phyloP scores from a whole-genome alignment of 92 coral and sea anemone species.

The Porites divaricata region DNA sequence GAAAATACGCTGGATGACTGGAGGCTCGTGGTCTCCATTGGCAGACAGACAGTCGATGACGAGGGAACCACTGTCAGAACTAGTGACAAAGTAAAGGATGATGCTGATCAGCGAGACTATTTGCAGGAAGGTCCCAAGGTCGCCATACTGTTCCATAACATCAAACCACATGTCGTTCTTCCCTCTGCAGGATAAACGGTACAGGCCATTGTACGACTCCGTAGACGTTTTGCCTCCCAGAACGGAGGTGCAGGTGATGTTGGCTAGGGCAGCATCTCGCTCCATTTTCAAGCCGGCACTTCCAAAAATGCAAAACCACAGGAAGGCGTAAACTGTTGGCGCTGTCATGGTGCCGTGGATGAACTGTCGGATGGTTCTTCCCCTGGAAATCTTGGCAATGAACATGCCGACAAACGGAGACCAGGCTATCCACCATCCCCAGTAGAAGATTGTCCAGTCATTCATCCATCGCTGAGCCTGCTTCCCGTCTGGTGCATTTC shows the following conservation, averaged over 20 bases:
- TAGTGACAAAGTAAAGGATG: slow-evolving; percentile 87
- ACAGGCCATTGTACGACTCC: slow-evolving; percentile 58
- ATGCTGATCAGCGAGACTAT: slow-evolving; percentile 78
- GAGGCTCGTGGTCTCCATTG: slow-evolving; percentile 93
- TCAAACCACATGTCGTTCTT: slow-evolving; percentile 85
- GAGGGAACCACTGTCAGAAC: slow-evolving; percentile 84
- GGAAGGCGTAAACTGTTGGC: slow-evolving; percentile 73
- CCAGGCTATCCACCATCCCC: slow-evolving; percentile 99
- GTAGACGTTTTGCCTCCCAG: slow-evolving; percentile 60
- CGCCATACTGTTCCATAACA: slow-evolving; percentile 80
- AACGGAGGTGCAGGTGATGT: slow-evolving; percentile 68
- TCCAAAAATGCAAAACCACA: slow-evolving; percentile 91
- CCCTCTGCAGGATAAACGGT: slow-evolving; percentile 84
- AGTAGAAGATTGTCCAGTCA: slow-evolving; percentile 94
- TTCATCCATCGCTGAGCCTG: slow-evolving; percentile 84
- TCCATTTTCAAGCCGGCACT: slow-evolving; percentile 88
- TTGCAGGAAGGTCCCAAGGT: slow-evolving; percentile 61
- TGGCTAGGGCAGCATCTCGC: slow-evolving; percentile 71
- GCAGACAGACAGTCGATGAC: slow-evolving; percentile 67
- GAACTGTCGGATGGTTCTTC: slow-evolving; percentile 89
- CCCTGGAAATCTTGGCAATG: slow-evolving; percentile 88
- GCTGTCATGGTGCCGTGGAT: slow-evolving; percentile 78
- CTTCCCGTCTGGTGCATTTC: slow-evolving; percentile 79
- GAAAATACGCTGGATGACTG: slow-evolving; percentile 80
- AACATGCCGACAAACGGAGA: slow-evolving; percentile 95